phyloP scores from a whole-genome alignment of 2,797 vertebrate genomes.

The Meriones psammophilus region DNA sequence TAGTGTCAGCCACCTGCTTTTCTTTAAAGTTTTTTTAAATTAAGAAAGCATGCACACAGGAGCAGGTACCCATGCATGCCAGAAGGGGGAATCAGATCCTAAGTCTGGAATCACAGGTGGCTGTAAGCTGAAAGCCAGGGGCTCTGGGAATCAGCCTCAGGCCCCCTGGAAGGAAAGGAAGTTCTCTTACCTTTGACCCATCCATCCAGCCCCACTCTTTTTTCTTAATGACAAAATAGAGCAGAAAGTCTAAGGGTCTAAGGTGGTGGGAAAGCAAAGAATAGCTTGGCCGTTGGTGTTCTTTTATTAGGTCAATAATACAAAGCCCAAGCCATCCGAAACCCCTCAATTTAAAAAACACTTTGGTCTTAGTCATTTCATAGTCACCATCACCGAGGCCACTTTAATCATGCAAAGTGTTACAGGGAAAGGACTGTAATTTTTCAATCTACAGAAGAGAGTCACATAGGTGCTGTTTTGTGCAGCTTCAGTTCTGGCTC shows the following conservation, averaged over 20 bases:
- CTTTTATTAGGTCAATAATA: not conserved
- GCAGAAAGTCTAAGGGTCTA: not conserved
- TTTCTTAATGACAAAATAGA: not conserved
- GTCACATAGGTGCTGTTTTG: not conserved
- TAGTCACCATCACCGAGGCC: not conserved
- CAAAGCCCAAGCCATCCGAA: not conserved
- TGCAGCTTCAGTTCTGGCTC: not conserved
- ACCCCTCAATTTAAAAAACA: not conserved
- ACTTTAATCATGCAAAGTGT: not conserved
- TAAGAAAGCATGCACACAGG: not conserved
- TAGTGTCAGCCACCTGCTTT: not conserved
- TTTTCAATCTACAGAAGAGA: slow-evolving; percentile 13
- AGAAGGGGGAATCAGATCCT: not conserved
- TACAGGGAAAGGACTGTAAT: not conserved
- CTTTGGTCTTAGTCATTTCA: slow-evolving; percentile 21
- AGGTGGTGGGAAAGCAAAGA: not conserved
- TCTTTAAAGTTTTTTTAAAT: not conserved
- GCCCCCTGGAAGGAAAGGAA: not conserved
- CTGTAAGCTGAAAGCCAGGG: not conserved
- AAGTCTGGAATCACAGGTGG: not conserved
- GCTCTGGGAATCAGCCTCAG: not conserved
- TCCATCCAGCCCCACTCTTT: not conserved
- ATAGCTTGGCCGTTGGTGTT: not conserved
- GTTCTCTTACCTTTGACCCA: not conserved
- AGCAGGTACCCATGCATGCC: not conserved